These are phyloP conservation scores for Tokudaia muenninki DNA, from an alignment of 2,797 vertebrate species.

Conservation along the genomic window DNA sequence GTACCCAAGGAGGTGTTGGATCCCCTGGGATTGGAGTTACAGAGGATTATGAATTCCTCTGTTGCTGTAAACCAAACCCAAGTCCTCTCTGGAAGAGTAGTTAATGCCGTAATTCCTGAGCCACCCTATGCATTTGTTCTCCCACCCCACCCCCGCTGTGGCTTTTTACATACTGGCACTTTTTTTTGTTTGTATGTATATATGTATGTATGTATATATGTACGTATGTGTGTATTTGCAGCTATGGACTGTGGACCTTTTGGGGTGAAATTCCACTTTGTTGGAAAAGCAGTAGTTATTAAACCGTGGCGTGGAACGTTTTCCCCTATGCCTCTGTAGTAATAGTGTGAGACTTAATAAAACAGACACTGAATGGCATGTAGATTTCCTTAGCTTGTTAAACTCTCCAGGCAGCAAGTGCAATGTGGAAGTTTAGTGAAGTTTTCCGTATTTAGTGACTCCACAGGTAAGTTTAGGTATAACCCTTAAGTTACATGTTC, in stretches of 20 bases:
- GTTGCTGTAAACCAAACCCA: neutral
- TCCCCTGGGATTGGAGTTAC: neutral
- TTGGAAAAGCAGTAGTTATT: neutral
- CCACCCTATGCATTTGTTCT: neutral
- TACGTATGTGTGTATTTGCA: neutral
- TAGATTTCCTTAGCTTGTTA: slow-evolving; percentile 29
- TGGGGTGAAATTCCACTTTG: neutral
- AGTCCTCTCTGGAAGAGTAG: neutral
- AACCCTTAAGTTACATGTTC: neutral
- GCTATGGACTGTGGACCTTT: neutral
- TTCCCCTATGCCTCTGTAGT: neutral
- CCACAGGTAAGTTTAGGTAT: neutral
- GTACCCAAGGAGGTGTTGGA: neutral
- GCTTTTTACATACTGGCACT: neutral
- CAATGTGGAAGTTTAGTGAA: slow-evolving; percentile 6
- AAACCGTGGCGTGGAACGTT: slow-evolving; percentile 42
- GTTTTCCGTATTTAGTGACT: slow-evolving; percentile 44
- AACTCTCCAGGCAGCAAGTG: neutral
- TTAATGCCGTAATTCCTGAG: neutral
- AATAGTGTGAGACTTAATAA: slow-evolving; percentile 25
- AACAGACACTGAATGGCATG: neutral
- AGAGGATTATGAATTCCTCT: neutral
- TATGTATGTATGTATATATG: too few species aligned
- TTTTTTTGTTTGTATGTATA: neutral
- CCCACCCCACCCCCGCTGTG: neutral